Base-by-base conservation (phyloP, 2,113 vertebrate species). In the Oreochromis aureus region DNA sequence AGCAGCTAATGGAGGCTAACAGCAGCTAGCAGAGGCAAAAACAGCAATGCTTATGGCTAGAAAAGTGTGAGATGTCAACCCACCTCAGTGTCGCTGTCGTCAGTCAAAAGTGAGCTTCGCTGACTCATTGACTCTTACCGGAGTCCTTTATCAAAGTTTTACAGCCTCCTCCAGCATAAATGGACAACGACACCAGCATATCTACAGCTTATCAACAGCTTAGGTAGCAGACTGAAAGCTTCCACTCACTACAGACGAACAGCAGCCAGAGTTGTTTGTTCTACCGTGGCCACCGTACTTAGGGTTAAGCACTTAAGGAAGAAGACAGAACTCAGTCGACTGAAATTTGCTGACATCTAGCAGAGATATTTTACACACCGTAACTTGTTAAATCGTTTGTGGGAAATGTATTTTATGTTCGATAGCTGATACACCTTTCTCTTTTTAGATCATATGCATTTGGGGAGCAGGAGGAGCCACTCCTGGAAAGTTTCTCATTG, bases 401-500 rank as follows among this genome's bases (percentile, higher is more conserved):
- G 24, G 16, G 32, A 78, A 78, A 78, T 78, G 6, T 19, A 13
- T 27, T 11, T 12, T 8, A 78, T 53, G 27, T 19, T 78, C 34
- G 16, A 56, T 39, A 15, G 55, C 24, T 61, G 10, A 15, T 66
- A 8, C 22, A 12, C 5, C 3, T 19, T 85, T 80, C 84, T 89
- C 15, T 86, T 59, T 95, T 32, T 89, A 99, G 99, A 98, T 99
- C 48, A 97, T 99, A 81, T 99, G 98, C 92, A 98, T 99, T 90
- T 99, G 99, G 99, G 99, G 99, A 94, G 98, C 98, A 51, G 98
- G 98, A 34, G 99, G 99, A 82, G 98, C 99, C 58, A 99, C 99
- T 30, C 99, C 99, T 2, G 99, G 99, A 85, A 99, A 99, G 84
- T 99, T 99, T 94, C 94, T 99, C 53, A 95, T 99, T 5, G 99